phyloP scores from a whole-genome alignment of 1,140 invertebrate species.

The Bombus polaris region DNA sequence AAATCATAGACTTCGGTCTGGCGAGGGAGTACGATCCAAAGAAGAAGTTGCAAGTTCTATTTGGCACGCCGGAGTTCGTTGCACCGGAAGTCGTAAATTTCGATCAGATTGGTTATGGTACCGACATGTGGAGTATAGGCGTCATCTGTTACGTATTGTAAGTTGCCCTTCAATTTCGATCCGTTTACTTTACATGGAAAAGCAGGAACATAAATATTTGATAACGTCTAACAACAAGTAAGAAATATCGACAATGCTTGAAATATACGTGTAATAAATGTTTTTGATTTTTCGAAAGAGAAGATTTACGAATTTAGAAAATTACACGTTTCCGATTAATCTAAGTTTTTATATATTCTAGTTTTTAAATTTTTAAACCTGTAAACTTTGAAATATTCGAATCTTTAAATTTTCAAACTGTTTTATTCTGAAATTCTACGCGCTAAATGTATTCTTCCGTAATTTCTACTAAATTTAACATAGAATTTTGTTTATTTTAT shows the following conservation, averaged over 20 bases:
- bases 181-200: neutral
- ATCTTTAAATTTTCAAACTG: too few relatives aligned
- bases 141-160: conserved; percentile 99
- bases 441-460: neutral
- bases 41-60: conserved; percentile 95
- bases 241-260: neutral
- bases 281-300: too few relatives aligned
- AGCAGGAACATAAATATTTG: neutral
- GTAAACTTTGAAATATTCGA: too few relatives aligned
- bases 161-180: conserved; percentile 83
- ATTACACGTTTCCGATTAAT: neutral
- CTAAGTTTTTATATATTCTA: neutral
- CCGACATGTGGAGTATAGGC: conserved; percentile 99
- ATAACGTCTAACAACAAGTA: neutral
- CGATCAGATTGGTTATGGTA: conserved; percentile 96
- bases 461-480: neutral
- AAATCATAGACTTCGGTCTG: conserved; percentile 98
- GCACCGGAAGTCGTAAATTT: conserved; percentile 99
- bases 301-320: neutral
- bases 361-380: neutral
- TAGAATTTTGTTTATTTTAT: neutral
- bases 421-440: neutral
- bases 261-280: neutral
- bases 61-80: conserved; percentile 99
- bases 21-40: conserved; percentile 95